Conservation (phyloP, 1,140 invertebrate genomes). For the Berghia stephanieae region DNA sequence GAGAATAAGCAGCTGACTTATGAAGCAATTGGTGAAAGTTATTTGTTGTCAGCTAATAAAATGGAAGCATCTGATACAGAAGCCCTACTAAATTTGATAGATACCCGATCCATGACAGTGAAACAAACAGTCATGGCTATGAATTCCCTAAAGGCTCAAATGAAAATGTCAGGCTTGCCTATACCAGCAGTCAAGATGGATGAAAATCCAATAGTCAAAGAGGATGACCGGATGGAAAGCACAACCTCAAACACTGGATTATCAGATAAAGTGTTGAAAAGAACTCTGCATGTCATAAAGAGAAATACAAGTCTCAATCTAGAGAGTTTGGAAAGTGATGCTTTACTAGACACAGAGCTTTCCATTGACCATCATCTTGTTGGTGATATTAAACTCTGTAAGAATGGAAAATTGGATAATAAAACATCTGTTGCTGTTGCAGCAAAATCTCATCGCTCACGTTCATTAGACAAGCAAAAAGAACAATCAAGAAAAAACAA, state of each 20-base stretch:
- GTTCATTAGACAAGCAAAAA: no score
- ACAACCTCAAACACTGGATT: no score
- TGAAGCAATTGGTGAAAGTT: no score
- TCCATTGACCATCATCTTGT: constrained; percentile 20
- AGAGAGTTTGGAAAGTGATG: constrained; percentile 44
- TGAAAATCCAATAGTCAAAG: no score
- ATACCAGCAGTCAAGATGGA: no score
- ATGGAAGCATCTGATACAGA: constrained; percentile 23
- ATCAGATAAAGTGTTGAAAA: no score
- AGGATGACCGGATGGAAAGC: no score
- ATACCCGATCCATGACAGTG: constrained; percentile 17
- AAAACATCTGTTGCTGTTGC: constrained; percentile 17
- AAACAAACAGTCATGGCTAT: constrained; percentile 23
- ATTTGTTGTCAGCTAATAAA: no score
- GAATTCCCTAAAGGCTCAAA: constrained; percentile 5
- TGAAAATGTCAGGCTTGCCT: no score
- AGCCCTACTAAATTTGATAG: constrained; percentile 3
- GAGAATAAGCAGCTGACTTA: no score
- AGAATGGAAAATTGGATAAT: not conserved
- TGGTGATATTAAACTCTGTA: not conserved
- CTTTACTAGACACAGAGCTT: constrained; percentile 31
- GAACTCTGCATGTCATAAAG: not conserved
- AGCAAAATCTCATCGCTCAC: constrained; percentile 3
- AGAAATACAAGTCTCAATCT: constrained; percentile 37
- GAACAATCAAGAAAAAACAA: no score